Base-by-base conservation (phyloP, 2,797 vertebrate species). In the Etheostoma nigrum region DNA sequence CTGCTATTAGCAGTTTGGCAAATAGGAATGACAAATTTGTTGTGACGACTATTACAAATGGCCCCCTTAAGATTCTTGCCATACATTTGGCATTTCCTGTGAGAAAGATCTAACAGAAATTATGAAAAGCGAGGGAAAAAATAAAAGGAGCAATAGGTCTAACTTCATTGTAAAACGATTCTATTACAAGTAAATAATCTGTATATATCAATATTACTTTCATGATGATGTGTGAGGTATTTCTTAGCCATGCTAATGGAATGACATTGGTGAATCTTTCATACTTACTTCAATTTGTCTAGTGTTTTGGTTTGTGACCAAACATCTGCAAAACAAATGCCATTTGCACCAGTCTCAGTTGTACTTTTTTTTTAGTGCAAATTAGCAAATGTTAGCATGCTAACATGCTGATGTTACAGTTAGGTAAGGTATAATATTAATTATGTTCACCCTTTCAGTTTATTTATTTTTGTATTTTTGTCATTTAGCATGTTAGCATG, bases 1-100 rank as follows among this genome's bases (percentile, higher is more conserved):
- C 65, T 74, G 55, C 36, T 52, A 21, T 60, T 64, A 55, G 33
- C 49, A 62, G 30, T 19, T 47, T 16, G 44, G 47, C n/a, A 49
- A 61, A 58, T 16, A 42, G 21, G 47, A 66, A 74, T 63, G 62
- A 25, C 60, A 68, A 40, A 48, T 69, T 57, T 72, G 10, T 30
- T 67, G 23, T 25, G 15, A 59, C 19, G 1, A 42, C 18, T 55
- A 30, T 72, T 33, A 67, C 13, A 16, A n/a, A 49, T 16, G 14
- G 25, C 19, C 21, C 16, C 45, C 12, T 68, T 59, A 33, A 40
- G 49, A 60, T 33, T 48, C 4, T 30, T 11, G 42, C 21, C 16
- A 59, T 63, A 53, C 6, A 42, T 68, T 54, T 23, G 2, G 4
- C 13, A 10, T 67, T 67, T 42, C 9, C 25, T 49, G 25, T 65